These are phyloP conservation scores for Thunnus albacares DNA, from an alignment of 2,797 vertebrate genomes.

Conservation along the genomic window DNA sequence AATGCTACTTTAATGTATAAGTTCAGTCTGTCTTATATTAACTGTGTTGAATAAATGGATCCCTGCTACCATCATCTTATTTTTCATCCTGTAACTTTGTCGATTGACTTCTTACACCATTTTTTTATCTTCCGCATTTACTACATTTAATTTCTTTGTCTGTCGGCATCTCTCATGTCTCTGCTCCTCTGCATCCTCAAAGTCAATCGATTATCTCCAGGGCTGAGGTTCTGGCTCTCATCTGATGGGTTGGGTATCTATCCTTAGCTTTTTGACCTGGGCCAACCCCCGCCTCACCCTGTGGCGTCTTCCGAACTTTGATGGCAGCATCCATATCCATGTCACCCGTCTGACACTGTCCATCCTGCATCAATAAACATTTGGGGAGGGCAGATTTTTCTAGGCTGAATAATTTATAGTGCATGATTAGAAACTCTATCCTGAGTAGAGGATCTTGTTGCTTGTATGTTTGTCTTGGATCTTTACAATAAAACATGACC, in stretches of 20 bases:
- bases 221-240: slow-evolving; percentile 69
- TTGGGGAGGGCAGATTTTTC: slow-evolving; percentile 90
- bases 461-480: slow-evolving; percentile 86
- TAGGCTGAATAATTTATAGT: slow-evolving; percentile 92
- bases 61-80: slow-evolving; percentile 51
- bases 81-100: slow-evolving; percentile 57
- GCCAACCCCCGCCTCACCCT: slow-evolving; percentile 67
- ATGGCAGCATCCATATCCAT: slow-evolving; percentile 87
- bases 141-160: slow-evolving; percentile 68
- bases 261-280: slow-evolving; percentile 74
- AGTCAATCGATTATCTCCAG: slow-evolving; percentile 81
- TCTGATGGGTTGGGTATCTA: slow-evolving; percentile 68
- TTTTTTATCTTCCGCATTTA: slow-evolving; percentile 63
- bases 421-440: slow-evolving; percentile 91
- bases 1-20: slow-evolving; percentile 51
- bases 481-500: slow-evolving; percentile 87
- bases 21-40: slow-evolving; percentile 41
- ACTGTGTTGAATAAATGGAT: slow-evolving; percentile 41
- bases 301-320: slow-evolving; percentile 81
- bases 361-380: slow-evolving; percentile 92
- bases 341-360: slow-evolving; percentile 85
- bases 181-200: slow-evolving; percentile 60
- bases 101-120: slow-evolving; percentile 50
- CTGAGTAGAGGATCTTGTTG: slow-evolving; percentile 85
- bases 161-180: slow-evolving; percentile 55